A percentile compares a stretch with the other conserved stretches of the same genome.
These are phyloP conservation scores for Chorisops tibialis DNA, from an alignment of 2,888 invertebrate species.

Conservation along the genomic window DNA sequence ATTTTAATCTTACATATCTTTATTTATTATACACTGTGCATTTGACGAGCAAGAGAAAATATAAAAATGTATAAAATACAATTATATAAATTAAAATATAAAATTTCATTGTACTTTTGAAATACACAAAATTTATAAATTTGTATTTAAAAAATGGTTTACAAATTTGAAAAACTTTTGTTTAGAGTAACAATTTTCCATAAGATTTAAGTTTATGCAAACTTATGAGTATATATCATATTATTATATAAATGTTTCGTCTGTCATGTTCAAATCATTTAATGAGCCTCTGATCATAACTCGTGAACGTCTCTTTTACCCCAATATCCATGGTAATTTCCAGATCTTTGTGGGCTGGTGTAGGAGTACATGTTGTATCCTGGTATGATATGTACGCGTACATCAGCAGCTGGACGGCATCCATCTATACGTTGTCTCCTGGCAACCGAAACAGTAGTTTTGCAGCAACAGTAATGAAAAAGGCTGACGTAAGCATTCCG, in stretches of 20 bases:
- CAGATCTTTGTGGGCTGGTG: conserved; percentile 57
- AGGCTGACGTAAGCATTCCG: conserved; percentile 68
- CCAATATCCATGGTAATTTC: conserved; percentile 42
- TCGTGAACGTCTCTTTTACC: conserved; percentile 42
- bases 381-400: conserved; percentile 73
- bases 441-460: conserved; percentile 67
- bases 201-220: too few species aligned
- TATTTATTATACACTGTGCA: too few species aligned
- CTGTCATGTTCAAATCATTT: conserved; percentile 16
- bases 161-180: not conserved
- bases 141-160: not conserved
- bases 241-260: too few species aligned
- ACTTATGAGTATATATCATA: not conserved
- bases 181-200: too few species aligned
- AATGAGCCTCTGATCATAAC: conserved; percentile 41
- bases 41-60: too few species aligned
- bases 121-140: too few species aligned
- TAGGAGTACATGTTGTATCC: conserved; percentile 66
- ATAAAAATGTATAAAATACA: too few species aligned
- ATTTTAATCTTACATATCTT: too few species aligned
- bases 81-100: too few species aligned
- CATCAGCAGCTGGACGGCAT: conserved; percentile 55
- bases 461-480: conserved; percentile 78
- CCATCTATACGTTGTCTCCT: conserved; percentile 58
- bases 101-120: too few species aligned